A percentile compares a stretch with the other conserved stretches of the same genome.
phyloP scores from a whole-genome alignment of 2,888 invertebrate species.

The Sympetrum striolatum region DNA sequence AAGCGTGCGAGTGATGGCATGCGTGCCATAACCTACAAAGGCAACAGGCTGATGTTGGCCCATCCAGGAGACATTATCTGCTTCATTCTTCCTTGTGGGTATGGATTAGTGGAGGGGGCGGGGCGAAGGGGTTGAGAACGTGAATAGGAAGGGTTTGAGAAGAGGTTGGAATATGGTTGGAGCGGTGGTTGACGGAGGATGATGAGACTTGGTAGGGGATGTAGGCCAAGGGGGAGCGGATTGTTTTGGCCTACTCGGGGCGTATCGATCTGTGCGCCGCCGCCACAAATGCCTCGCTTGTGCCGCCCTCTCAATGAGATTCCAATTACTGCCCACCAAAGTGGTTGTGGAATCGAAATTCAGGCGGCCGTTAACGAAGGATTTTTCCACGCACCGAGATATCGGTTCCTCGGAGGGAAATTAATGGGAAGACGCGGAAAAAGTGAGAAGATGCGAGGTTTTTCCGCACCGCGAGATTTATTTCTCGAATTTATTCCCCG shows the following conservation, averaged over 20 bases:
- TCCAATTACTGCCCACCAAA: slow-evolving; percentile 10
- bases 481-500: background rate
- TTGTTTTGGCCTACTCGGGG: slow-evolving; percentile 9
- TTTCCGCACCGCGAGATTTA: background rate
- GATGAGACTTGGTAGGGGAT: background rate
- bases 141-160: background rate
- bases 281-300: background rate
- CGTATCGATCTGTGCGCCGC: slow-evolving; percentile 22
- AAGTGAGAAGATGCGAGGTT: background rate
- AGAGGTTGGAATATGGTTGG: background rate
- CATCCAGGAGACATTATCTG: background rate
- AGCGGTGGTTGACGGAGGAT: background rate
- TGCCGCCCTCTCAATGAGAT: slow-evolving; percentile 10
- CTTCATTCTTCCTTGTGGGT: slow-evolving; percentile 34
- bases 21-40: slow-evolving; percentile 23
- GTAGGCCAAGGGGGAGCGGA: slow-evolving; percentile 1
- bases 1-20: background rate
- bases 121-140: background rate
- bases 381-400: background rate
- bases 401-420: background rate
- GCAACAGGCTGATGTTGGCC: slow-evolving; percentile 31
- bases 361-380: background rate
- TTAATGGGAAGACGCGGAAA: background rate
- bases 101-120: slow-evolving; percentile 14
- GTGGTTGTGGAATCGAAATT: slow-evolving; percentile 1